A percentile compares a stretch with the other conserved stretches of the same genome.
phyloP scores from a whole-genome alignment of 2,888 invertebrate species.

The Agrotis clavis region DNA sequence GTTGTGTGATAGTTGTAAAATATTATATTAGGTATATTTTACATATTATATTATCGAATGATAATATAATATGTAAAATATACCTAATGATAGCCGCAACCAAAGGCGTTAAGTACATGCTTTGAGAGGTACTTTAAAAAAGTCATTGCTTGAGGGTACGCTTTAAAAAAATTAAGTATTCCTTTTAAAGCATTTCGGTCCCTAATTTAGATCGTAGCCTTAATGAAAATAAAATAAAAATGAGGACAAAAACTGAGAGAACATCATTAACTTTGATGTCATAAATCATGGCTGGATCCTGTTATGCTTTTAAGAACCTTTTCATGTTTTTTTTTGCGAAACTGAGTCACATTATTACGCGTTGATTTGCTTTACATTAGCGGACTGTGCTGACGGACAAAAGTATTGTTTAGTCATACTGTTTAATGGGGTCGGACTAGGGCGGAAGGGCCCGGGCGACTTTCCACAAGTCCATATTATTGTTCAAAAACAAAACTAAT shows the following conservation, averaged over 20 bases:
- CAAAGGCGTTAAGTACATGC: too few relatives aligned
- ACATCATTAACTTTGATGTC: constrained; percentile 47
- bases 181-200: not conserved
- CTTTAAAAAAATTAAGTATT: not conserved
- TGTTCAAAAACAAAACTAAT: too few relatives aligned
- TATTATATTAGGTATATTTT: too few relatives aligned
- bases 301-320: constrained; percentile 60
- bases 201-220: constrained; percentile 35
- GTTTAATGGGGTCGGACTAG: constrained; percentile 41
- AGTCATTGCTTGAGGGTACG: too few relatives aligned
- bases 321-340: constrained; percentile 43
- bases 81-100: too few relatives aligned
- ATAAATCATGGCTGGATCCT: constrained; percentile 59
- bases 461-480: too few relatives aligned
- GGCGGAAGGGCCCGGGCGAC: too few relatives aligned
- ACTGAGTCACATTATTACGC: constrained; percentile 39
- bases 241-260: constrained; percentile 46
- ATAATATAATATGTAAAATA: too few relatives aligned
- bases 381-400: constrained; percentile 42
- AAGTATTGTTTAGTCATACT: constrained; percentile 58
- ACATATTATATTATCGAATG: too few relatives aligned
- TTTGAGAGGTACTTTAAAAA: too few relatives aligned
- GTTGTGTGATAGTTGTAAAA: too few relatives aligned
- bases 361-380: constrained; percentile 50
- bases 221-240: constrained; percentile 35